Conservation (phyloP, 2,113 vertebrate species). For the Miniopterus natalensis region DNA sequence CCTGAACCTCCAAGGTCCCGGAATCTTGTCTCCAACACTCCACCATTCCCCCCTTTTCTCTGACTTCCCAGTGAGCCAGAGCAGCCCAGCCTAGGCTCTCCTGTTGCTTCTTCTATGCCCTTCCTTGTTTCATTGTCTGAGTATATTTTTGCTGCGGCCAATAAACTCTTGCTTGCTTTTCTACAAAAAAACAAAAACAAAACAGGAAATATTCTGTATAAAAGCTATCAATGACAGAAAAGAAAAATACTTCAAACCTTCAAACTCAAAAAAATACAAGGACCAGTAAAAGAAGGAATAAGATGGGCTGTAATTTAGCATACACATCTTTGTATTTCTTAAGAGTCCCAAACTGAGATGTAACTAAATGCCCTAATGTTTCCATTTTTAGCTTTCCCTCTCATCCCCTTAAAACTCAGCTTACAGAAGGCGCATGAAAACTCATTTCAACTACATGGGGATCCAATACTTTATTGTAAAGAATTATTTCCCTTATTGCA, state of each 20-base stretch:
- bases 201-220: slow-evolving; percentile 16
- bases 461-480: slow-evolving; percentile 7
- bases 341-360: slow-evolving; percentile 36
- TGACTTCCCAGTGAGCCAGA: too few relatives aligned
- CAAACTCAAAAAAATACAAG: not conserved
- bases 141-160: too few relatives aligned
- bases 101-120: too few relatives aligned
- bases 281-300: not conserved
- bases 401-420: slow-evolving; percentile 5
- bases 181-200: too few relatives aligned
- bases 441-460: not conserved
- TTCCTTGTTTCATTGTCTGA: too few relatives aligned
- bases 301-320: not conserved
- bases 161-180: too few relatives aligned
- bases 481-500: not conserved
- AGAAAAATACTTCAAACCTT: not conserved
- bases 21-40: too few relatives aligned
- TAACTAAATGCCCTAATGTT: slow-evolving; percentile 37
- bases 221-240: slow-evolving; percentile 21
- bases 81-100: too few relatives aligned
- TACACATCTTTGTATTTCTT: slow-evolving; percentile 3
- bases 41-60: too few relatives aligned
- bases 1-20: too few relatives aligned
- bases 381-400: slow-evolving; percentile 50
- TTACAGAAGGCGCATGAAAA: slow-evolving; percentile 55